Evolutionary conservation across 2,888 invertebrate species (phyloP).

Genomic region (Synanthedon tipuliformis): DNA sequence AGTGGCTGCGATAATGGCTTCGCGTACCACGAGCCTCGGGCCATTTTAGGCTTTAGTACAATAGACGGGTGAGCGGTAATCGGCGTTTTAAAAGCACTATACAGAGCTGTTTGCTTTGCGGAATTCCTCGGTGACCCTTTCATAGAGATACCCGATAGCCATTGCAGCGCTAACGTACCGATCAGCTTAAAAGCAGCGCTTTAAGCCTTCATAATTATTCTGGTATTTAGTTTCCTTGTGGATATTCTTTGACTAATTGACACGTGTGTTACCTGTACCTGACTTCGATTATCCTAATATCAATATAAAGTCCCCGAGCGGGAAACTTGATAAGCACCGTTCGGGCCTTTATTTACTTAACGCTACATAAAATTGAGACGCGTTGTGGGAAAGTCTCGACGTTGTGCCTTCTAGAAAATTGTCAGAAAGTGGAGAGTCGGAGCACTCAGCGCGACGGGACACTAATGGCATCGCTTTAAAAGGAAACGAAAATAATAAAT

Average conservation of each 20-base stretch:
- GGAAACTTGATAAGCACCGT: slow-evolving; percentile 33
- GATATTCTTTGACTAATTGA: no score
- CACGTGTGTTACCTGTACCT: no score
- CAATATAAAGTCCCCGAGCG: background rate
- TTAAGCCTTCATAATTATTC: slow-evolving; percentile 27
- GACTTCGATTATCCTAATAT: no score
- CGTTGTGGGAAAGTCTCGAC: slow-evolving; percentile 26
- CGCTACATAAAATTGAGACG: slow-evolving; percentile 38
- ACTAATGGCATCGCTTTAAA: slow-evolving; percentile 56
- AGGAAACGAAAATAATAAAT: slow-evolving; percentile 61
- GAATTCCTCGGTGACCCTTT: slow-evolving; percentile 22
- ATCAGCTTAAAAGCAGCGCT: slow-evolving; percentile 25
- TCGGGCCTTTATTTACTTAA: slow-evolving; percentile 23
- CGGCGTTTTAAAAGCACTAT: slow-evolving; percentile 44
- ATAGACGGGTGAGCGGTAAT: slow-evolving; percentile 45
- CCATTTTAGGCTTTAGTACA: slow-evolving; percentile 48
- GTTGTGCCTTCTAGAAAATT: slow-evolving; percentile 33
- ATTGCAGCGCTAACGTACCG: slow-evolving; percentile 22
- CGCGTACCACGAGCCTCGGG: slow-evolving; percentile 37
- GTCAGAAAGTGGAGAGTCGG: slow-evolving; percentile 32
- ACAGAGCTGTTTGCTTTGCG: slow-evolving; percentile 31
- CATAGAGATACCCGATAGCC: slow-evolving; percentile 24
- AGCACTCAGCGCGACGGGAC: slow-evolving; percentile 41
- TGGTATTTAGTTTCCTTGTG: slow-evolving; percentile 7
- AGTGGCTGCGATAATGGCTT: slow-evolving; percentile 47